Evolutionary conservation across 2,113 vertebrate species (phyloP).

Genomic region (Hucho hucho): DNA sequence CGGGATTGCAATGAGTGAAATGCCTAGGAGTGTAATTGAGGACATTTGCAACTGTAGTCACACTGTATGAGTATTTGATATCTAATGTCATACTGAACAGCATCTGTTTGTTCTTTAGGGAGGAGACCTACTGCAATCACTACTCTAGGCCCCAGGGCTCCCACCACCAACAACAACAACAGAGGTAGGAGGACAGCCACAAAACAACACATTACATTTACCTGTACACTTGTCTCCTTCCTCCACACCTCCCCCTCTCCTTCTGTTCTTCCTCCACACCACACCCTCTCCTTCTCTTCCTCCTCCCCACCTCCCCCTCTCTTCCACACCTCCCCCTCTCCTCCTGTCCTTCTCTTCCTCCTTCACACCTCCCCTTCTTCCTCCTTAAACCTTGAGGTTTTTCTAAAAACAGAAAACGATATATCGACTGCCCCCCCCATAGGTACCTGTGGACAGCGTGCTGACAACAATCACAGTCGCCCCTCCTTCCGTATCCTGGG

Average conservation of each 20-base stretch:
- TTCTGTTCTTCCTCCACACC: too few relatives aligned
- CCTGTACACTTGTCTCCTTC: too few relatives aligned
- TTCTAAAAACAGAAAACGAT: neutral
- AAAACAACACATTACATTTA: neutral
- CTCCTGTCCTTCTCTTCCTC: too few relatives aligned
- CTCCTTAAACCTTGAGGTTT: neutral
- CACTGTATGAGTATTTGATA: neutral
- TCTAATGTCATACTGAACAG: neutral
- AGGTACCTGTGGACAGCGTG: slow-evolving; percentile 87
- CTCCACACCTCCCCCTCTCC: too few relatives aligned
- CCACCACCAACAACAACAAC: slow-evolving; percentile 49
- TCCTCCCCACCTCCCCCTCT: too few relatives aligned
- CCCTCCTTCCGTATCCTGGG: slow-evolving; percentile 73
- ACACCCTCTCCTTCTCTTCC: too few relatives aligned
- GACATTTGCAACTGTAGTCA: neutral
- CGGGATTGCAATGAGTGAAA: neutral
- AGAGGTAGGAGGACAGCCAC: slow-evolving; percentile 49
- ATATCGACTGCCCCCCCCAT: slow-evolving; percentile 20
- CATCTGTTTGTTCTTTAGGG: slow-evolving; percentile 42
- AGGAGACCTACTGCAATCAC: slow-evolving; percentile 45
- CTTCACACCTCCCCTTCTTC: neutral
- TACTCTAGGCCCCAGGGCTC: slow-evolving; percentile 64
- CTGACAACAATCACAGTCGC: slow-evolving; percentile 46
- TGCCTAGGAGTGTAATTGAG: neutral
- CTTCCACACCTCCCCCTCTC: too few relatives aligned